Percentiles rank a stretch among this genome's conserved stretches.
Evolutionary conservation across 2,888 invertebrate genomes (phyloP).

Genomic region (Apamea anceps): DNA sequence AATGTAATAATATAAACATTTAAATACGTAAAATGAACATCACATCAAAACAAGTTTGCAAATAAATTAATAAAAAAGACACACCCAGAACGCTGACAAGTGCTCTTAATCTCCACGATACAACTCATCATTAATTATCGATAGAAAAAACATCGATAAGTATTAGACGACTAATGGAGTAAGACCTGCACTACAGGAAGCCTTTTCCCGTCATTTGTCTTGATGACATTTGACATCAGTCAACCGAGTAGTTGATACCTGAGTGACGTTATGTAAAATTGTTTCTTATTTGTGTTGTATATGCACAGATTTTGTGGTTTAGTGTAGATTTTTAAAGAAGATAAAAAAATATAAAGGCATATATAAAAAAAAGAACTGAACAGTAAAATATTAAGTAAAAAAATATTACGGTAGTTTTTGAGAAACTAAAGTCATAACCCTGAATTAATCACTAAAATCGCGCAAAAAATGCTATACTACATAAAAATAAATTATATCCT

Average conservation of each 20-base stretch:
- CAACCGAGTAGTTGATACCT: constrained; percentile 79
- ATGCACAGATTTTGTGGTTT: background rate
- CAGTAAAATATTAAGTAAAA: constrained; percentile 2
- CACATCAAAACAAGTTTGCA: constrained; percentile 42
- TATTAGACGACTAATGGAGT: constrained; percentile 78
- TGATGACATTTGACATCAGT: constrained; percentile 88
- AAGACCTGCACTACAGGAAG: constrained; percentile 86
- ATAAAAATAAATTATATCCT: constrained; percentile 26
- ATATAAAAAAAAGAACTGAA: background rate
- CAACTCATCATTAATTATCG: constrained; percentile 81
- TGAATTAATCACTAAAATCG: constrained; percentile 49
- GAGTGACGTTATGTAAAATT: constrained; percentile 63
- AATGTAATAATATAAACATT: constrained; percentile 26
- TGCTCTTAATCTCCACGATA: constrained; percentile 71
- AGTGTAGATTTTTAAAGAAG: background rate
- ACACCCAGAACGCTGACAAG: constrained; percentile 68
- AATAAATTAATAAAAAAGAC: constrained; percentile 59
- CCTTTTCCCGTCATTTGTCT: constrained; percentile 86
- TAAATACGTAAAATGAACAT: constrained; percentile 36
- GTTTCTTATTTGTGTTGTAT: constrained; percentile 3
- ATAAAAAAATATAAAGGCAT: background rate
- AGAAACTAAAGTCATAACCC: constrained; percentile 30
- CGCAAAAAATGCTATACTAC: constrained; percentile 32
- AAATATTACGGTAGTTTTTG: constrained; percentile 21
- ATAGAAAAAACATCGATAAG: constrained; percentile 72